phyloP scores from a whole-genome alignment of 2,113 vertebrate genomes.

The Notothenia rossii region DNA sequence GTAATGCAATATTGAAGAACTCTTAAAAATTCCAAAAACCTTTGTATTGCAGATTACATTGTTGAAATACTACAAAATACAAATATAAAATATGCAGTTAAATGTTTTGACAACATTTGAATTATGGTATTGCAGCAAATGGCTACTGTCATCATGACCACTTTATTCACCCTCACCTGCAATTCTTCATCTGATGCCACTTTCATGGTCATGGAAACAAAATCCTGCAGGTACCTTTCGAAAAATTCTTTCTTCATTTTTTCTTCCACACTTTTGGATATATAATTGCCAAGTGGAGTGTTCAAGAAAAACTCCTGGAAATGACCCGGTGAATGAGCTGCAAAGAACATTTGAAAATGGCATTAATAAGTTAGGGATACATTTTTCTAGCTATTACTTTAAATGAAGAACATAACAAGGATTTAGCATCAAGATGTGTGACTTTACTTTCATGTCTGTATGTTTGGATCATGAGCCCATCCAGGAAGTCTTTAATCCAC shows the following conservation, averaged over 20 bases:
- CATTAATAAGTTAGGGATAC: neutral
- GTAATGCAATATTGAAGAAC: neutral
- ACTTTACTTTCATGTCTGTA: constrained; percentile 45
- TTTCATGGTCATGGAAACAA: constrained; percentile 51
- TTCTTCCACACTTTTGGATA: constrained; percentile 17
- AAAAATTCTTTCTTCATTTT: constrained; percentile 35
- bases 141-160: neutral
- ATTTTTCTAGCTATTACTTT: neutral
- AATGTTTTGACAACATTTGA: neutral
- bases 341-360: neutral
- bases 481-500: constrained; percentile 63
- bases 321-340: constrained; percentile 7
- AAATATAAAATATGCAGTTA: neutral
- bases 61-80: neutral
- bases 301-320: constrained; percentile 23
- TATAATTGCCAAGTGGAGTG: constrained; percentile 41
- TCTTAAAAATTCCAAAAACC: too few relatives aligned
- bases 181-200: constrained; percentile 38
- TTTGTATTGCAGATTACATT: neutral
- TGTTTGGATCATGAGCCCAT: constrained; percentile 45
- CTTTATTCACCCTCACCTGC: constrained; percentile 8
- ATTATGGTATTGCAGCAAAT: too few relatives aligned
- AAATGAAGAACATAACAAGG: neutral
- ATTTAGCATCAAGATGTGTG: neutral
- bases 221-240: constrained; percentile 42